Evolutionary conservation across 2,113 vertebrate species (phyloP).

Genomic region (Dicrurus megarhynchus): DNA sequence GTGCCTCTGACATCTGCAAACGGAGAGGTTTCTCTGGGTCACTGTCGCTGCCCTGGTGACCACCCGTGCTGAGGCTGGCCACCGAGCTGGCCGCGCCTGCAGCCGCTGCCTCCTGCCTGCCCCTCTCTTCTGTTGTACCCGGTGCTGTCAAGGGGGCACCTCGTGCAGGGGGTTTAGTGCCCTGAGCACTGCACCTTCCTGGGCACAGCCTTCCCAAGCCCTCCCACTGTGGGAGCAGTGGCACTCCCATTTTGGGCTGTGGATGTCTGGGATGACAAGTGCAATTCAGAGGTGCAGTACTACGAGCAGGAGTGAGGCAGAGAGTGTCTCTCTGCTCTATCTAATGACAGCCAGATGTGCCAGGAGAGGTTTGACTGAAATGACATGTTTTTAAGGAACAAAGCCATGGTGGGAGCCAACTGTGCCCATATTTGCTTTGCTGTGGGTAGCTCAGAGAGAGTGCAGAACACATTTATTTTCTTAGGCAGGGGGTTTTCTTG

Average conservation of each 20-base stretch:
- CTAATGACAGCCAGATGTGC: not conserved
- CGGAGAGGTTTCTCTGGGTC: not conserved
- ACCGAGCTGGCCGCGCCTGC: not conserved
- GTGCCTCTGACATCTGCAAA: not conserved
- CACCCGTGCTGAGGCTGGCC: not conserved
- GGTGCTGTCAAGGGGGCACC: not conserved
- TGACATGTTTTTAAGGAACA: not conserved
- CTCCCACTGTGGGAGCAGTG: accelerated
- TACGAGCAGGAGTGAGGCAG: not conserved
- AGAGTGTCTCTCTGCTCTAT: not conserved
- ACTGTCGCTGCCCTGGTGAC: not conserved
- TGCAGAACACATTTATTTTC: not conserved
- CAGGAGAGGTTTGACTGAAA: not conserved
- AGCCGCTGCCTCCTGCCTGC: not conserved
- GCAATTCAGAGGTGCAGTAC: not conserved
- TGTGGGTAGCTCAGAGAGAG: not conserved
- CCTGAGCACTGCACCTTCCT: not conserved
- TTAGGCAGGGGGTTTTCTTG: conserved; percentile 10
- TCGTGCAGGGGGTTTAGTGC: accelerated
- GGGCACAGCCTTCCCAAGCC: not conserved
- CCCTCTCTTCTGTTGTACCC: not conserved
- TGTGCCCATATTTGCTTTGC: not conserved
- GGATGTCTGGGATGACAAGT: not conserved
- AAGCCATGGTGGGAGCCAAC: not conserved
- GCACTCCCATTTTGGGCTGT: not conserved